phyloP scores from a whole-genome alignment of 2,888 invertebrate genomes.

The Nebria brevicollis region DNA sequence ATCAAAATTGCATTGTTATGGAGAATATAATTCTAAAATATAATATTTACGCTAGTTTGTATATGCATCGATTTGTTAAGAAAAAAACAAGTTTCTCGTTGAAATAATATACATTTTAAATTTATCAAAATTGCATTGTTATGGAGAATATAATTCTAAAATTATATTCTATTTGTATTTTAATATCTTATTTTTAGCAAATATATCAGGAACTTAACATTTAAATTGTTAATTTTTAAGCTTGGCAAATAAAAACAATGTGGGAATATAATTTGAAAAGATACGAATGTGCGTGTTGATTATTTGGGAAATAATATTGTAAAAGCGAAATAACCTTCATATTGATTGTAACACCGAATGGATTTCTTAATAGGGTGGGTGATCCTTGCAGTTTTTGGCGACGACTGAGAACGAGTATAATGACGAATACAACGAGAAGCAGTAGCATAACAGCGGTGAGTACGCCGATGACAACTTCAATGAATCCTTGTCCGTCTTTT shows the following conservation, averaged over 20 bases:
- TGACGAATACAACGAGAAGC: constrained; percentile 70
- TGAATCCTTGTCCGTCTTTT: constrained; percentile 68
- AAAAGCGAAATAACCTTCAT: constrained; percentile 67
- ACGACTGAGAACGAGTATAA: constrained; percentile 70
- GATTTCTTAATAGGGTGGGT: constrained; percentile 70
- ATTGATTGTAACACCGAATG: constrained; percentile 73
- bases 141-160: too few species aligned
- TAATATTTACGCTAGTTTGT: constrained; percentile 34
- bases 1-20: too few species aligned
- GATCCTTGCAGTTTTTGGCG: constrained; percentile 71
- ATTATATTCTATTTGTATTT: too few species aligned
- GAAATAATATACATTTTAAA: background rate
- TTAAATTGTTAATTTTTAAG: too few species aligned
- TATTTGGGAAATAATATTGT: background rate
- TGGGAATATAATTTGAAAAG: too few species aligned
- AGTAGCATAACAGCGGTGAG: constrained; percentile 74
- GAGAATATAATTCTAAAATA: too few species aligned
- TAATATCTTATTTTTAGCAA: too few species aligned
- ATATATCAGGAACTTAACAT: too few species aligned
- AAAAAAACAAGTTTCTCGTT: background rate
- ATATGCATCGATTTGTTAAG: background rate
- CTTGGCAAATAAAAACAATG: too few species aligned
- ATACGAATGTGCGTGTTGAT: too few species aligned
- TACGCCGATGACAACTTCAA: constrained; percentile 72
- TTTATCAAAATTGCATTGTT: too few species aligned